Conservation (phyloP, 2,797 vertebrate species). For the Micrastur ruficollis region DNA sequence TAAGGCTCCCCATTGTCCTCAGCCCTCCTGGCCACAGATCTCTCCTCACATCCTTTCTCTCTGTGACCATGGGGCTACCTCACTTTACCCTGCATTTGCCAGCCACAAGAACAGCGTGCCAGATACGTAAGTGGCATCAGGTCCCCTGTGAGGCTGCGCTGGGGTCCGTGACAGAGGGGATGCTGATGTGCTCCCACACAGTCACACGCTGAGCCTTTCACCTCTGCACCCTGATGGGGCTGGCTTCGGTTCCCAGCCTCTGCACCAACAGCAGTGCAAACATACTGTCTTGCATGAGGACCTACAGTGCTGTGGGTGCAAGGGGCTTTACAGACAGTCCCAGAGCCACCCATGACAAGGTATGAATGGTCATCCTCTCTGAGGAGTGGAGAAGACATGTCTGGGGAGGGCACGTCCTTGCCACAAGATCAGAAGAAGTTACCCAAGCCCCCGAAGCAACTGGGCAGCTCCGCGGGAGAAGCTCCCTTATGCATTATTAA, state of each 20-base stretch:
- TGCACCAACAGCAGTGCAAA: not conserved
- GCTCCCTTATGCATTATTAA: not conserved
- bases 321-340: not conserved
- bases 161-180: not conserved
- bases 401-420: not conserved
- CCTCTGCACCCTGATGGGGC: not conserved
- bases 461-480: not conserved
- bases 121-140: not conserved
- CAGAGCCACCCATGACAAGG: not conserved
- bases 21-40: not conserved
- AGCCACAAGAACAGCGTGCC: accelerated
- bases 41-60: not conserved
- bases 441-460: not conserved
- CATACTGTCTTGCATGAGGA: not conserved
- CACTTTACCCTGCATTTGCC: not conserved
- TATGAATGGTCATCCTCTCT: too few species aligned
- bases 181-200: not conserved
- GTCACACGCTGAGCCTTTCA: not conserved
- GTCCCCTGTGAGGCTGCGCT: not conserved
- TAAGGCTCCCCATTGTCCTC: not conserved
- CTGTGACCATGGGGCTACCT: not conserved
- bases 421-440: not conserved
- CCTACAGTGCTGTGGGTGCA: too few species aligned
- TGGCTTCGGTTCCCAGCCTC: not conserved
- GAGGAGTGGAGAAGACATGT: not conserved